Conservation (phyloP, 2,113 vertebrate genomes). For the Poeciliopsis retropinna region DNA sequence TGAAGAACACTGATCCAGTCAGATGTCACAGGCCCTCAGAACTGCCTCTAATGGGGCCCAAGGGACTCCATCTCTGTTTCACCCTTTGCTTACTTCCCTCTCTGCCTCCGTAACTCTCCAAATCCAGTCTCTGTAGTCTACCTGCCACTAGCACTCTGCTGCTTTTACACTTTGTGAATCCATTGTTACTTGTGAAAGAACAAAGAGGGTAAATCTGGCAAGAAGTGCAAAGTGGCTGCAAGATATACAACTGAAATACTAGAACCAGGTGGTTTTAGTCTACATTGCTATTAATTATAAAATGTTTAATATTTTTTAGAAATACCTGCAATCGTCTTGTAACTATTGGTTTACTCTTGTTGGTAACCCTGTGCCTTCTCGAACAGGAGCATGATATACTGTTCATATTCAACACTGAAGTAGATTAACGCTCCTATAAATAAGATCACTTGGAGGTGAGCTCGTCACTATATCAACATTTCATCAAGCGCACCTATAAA, state of each 20-base stretch:
- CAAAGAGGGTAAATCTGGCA: constrained; percentile 6
- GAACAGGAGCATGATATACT: neutral
- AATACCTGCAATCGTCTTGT: neutral
- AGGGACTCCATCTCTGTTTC: constrained; percentile 67
- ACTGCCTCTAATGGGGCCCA: constrained; percentile 78
- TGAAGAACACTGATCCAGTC: constrained; percentile 81
- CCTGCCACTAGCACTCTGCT: constrained; percentile 27
- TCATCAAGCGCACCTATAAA: neutral
- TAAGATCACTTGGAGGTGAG: neutral
- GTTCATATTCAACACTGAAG: neutral
- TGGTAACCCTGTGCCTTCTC: neutral
- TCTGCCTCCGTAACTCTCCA: constrained; percentile 43
- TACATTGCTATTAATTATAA: neutral
- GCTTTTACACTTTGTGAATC: constrained; percentile 19
- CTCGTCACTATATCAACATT: neutral
- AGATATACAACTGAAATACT: neutral
- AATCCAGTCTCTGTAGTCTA: constrained; percentile 34
- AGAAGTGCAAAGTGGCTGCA: neutral
- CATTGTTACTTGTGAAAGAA: constrained; percentile 21
- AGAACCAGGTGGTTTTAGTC: neutral
- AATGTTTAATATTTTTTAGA: neutral
- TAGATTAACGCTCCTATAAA: neutral
- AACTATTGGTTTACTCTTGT: neutral
- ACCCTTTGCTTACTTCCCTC: constrained; percentile 56
- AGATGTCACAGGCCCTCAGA: constrained; percentile 79